phyloP scores from a whole-genome alignment of 2,888 invertebrate genomes.

The Diarsia brunnea region DNA sequence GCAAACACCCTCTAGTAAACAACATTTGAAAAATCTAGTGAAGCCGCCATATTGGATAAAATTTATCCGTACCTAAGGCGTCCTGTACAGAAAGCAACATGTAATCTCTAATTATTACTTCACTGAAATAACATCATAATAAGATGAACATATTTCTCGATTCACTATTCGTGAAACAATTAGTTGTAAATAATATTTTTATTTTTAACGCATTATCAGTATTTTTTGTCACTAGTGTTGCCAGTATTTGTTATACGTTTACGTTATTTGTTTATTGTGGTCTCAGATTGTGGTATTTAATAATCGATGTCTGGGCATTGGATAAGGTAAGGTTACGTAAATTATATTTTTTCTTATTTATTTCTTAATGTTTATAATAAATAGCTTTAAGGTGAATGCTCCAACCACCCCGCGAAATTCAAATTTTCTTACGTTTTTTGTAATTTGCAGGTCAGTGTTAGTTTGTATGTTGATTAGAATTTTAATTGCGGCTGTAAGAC shows the following conservation, averaged over 20 bases:
- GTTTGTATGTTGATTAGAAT: no score
- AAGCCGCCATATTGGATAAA: conserved; percentile 82
- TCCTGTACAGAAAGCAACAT: conserved; percentile 46
- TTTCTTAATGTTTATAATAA: no score
- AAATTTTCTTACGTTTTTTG: no score
- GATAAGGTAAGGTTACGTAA: neutral
- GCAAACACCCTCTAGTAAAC: conserved; percentile 73
- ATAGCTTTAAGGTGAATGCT: no score
- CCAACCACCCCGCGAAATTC: no score
- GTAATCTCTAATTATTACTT: conserved; percentile 55
- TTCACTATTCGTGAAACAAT: conserved; percentile 38
- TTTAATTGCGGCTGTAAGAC: no score
- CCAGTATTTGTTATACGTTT: conserved; percentile 26
- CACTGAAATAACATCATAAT: conserved; percentile 41
- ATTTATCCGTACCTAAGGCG: conserved; percentile 64
- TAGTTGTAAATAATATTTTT: conserved; percentile 50
- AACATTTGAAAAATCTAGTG: conserved; percentile 71
- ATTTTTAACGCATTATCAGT: neutral
- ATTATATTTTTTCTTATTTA: no score
- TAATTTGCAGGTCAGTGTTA: no score
- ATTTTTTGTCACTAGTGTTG: conserved; percentile 38
- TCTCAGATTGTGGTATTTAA: no score
- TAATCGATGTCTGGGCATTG: neutral
- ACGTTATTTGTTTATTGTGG: no score
- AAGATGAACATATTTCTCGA: conserved; percentile 43